phyloP scores from a whole-genome alignment of 2,888 invertebrate genomes.

The Caenorhabditis becei region DNA sequence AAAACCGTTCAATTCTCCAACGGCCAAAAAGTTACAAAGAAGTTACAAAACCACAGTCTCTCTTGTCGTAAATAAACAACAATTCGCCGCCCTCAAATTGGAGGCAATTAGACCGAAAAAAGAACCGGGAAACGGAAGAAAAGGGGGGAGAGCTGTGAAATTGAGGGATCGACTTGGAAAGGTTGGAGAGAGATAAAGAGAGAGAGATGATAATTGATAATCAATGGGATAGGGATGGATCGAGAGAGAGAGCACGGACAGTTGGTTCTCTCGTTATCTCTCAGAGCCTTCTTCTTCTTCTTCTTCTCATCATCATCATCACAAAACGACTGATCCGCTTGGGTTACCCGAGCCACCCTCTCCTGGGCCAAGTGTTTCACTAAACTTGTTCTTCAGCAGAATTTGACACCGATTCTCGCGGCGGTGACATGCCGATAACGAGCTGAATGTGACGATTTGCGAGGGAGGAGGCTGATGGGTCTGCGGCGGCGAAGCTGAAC shows the following conservation, averaged over 20 bases:
- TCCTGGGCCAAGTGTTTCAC: constrained; percentile 9
- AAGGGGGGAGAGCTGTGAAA: not conserved
- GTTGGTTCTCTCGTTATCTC: not conserved
- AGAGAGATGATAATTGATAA: constrained; percentile 48
- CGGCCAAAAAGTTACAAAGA: too few relatives aligned
- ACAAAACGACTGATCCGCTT: constrained; percentile 42
- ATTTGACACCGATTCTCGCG: constrained; percentile 12
- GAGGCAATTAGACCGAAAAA: constrained; percentile 21
- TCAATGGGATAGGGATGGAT: constrained; percentile 28
- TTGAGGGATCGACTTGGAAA: not conserved
- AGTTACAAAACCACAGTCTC: constrained; percentile 1
- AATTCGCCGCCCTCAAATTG: constrained; percentile 28
- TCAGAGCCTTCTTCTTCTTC: not conserved
- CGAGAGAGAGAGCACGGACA: constrained; percentile 13
- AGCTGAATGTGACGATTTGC: constrained; percentile 32
- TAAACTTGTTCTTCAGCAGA: constrained; percentile 13
- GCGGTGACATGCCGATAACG: constrained; percentile 48
- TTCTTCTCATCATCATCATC: constrained; percentile 10
- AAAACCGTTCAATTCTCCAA: too few relatives aligned
- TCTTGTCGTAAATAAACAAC: constrained; percentile 5
- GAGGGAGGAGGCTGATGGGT: constrained; percentile 6
- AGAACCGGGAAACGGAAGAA: not conserved
- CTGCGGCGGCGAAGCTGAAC: constrained; percentile 5
- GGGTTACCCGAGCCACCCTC: constrained; percentile 15
- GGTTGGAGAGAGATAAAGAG: constrained; percentile 17